Base-by-base conservation (phyloP, 2,113 vertebrate species). In the Setophaga kirtlandii region DNA sequence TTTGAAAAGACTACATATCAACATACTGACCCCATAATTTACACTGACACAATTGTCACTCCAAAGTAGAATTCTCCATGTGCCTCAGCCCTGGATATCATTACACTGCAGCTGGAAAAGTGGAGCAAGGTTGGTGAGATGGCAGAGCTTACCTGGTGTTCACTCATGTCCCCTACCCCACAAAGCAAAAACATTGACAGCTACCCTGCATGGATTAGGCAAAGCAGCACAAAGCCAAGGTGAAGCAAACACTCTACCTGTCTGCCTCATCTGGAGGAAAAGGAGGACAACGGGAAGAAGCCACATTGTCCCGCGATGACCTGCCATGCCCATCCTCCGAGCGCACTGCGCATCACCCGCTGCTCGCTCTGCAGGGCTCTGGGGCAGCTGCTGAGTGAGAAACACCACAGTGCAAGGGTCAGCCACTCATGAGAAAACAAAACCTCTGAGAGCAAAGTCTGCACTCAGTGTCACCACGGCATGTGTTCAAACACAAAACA, bases 331-430 rank as follows among this genome's bases (percentile, higher is more conserved):
- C 77, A 50, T 70, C 53, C 56, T 76, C 73, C 0, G 2, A 67
- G 62, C 41, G 65, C 31, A 19, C 59, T 41, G 18, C 5, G 16
- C 1, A 3, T 42, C 46, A 80, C 31, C 52, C 63, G 41, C 46
- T 0, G 0, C 28, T 49, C 77, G 39, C 55, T 39, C 79, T 47
- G 85, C 59, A 65, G 79, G 49, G 42, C 41, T 85, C 67, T 50
- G 52, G 30, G 60, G n/a, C 63, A 94, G 82, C 86, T 78, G 73
- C 52, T 83, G 64, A 90, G 83, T 31, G 52, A 93, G 68, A 74
- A 91, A 78, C 49, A 27, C 63, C 84, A 60, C 83, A 78, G 94
- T 64, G 77, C 95, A 96, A 95, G 97, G 97, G 82, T 93, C 73
- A 9, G 12, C 86, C 79, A 58, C 53, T 53, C n/a, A 58, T 1